phyloP scores from a whole-genome alignment of 2,797 vertebrate species.

The Rhinichthys osculus region DNA sequence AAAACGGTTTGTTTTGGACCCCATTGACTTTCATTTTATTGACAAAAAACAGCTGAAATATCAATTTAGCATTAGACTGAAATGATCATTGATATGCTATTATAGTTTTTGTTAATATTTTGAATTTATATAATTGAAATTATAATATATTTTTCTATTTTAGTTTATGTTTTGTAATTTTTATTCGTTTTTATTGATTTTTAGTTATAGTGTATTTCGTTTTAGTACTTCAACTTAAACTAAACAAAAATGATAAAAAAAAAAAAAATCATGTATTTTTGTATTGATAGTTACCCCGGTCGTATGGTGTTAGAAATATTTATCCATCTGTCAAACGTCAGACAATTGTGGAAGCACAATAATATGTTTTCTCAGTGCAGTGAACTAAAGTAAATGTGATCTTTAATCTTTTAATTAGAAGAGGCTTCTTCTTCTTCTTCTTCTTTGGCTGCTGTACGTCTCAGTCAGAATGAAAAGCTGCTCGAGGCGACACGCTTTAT shows the following conservation, averaged over 20 bases:
- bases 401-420: neutral
- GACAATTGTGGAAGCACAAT: too few species aligned
- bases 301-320: too few species aligned
- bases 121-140: neutral
- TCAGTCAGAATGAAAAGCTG: neutral
- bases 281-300: neutral
- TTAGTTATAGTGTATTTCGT: too few species aligned
- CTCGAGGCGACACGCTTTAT: neutral
- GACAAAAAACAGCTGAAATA: neutral
- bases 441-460: neutral
- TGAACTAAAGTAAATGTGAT: neutral
- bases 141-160: neutral
- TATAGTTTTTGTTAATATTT: neutral
- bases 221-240: neutral
- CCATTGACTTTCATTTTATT: neutral
- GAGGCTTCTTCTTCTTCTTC: neutral
- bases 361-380: neutral
- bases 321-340: too few species aligned
- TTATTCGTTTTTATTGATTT: too few species aligned
- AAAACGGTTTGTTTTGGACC: neutral
- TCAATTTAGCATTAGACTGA: neutral
- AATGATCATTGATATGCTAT: neutral
- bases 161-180: too few species aligned
- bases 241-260: too few species aligned
- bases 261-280: too few species aligned